Evolutionary conservation across 2,888 invertebrate genomes (phyloP).

Genomic region (Odiellus spinosus): DNA sequence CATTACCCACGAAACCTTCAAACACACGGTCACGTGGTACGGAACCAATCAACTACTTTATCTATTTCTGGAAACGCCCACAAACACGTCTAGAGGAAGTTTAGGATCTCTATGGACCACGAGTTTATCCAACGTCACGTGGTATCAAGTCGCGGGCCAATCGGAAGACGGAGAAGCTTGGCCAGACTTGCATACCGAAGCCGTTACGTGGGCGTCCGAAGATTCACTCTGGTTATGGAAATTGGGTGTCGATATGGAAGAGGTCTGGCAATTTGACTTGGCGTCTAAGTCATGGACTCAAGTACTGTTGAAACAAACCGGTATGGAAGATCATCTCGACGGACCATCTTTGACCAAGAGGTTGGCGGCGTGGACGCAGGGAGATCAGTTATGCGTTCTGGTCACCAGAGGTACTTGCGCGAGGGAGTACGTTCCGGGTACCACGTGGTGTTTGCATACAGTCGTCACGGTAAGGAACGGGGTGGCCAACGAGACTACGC

Average conservation of each 20-base stretch:
- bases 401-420: conserved; percentile 8
- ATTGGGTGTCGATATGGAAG: conserved; percentile 2
- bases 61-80: not conserved
- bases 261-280: conserved; percentile 10
- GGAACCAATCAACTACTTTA: not conserved
- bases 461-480: not conserved
- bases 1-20: too few species aligned
- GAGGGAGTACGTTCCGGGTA: conserved; percentile 7
- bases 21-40: too few species aligned
- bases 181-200: conserved; percentile 1
- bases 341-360: conserved; percentile 4
- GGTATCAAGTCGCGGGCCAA: not conserved
- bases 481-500: not conserved
- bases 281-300: conserved; percentile 6
- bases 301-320: conserved; percentile 1
- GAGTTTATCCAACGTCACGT: not conserved
- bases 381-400: conserved; percentile 7
- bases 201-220: conserved; percentile 8
- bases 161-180: not conserved
- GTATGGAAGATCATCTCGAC: not conserved
- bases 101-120: not conserved
- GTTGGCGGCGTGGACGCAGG: conserved; percentile 10
- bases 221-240: conserved; percentile 13
- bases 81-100: not conserved
- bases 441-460: conserved; percentile 7